phyloP scores from a whole-genome alignment of 2,113 vertebrate species.

The Tupaia tana region DNA sequence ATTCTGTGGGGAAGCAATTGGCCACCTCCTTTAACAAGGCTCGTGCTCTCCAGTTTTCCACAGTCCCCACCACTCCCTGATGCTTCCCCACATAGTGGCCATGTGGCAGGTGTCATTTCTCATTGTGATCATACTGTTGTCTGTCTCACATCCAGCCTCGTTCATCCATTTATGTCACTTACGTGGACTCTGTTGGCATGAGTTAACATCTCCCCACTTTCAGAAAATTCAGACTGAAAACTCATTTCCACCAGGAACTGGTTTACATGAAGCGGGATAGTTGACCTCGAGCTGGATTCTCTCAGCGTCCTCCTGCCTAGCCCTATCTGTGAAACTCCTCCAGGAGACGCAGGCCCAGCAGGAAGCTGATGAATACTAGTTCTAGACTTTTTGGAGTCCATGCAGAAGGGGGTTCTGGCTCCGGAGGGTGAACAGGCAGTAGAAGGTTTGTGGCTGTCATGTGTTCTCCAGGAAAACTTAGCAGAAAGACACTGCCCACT shows the following conservation, averaged over 20 bases:
- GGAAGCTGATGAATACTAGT: neutral
- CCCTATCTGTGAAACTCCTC: neutral
- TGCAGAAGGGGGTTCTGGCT: neutral
- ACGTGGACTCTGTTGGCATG: conserved; percentile 34
- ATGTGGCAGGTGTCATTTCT: conserved; percentile 4
- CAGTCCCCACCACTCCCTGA: neutral
- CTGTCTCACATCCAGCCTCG: neutral
- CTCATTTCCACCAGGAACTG: neutral
- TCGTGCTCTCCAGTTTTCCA: neutral
- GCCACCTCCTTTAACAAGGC: neutral
- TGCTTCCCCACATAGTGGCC: neutral
- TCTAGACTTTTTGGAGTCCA: neutral
- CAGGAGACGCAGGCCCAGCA: neutral
- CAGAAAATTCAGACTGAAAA: neutral
- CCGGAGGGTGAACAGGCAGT: neutral
- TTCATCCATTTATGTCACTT: conserved; percentile 19
- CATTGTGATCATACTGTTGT: conserved; percentile 46
- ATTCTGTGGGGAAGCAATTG: neutral
- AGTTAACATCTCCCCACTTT: neutral
- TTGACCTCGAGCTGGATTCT: neutral
- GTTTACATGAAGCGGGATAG: neutral
- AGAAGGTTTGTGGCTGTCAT: neutral
- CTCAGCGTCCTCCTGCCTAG: neutral
- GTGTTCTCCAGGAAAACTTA: neutral
- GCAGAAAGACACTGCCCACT: neutral